These are phyloP conservation scores for Oligia strigilis DNA, from an alignment of 2,888 invertebrate species.

Conservation along the genomic window DNA sequence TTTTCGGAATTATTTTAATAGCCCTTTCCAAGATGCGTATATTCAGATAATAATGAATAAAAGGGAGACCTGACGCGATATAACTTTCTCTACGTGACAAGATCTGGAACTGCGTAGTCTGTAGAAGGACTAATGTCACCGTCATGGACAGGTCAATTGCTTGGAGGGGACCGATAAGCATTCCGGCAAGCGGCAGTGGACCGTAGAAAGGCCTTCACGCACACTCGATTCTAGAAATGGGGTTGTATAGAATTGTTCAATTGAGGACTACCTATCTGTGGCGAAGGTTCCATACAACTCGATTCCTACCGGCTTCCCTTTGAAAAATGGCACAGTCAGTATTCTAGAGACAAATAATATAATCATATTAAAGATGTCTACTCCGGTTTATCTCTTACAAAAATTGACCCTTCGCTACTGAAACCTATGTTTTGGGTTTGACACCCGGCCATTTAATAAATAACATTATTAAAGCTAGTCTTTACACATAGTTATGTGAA, in stretches of 20 bases:
- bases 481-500: not conserved
- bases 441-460: not conserved
- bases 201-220: slow-evolving; percentile 19
- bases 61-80: not conserved
- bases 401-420: too few relatives aligned
- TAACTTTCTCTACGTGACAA: slow-evolving; percentile 1
- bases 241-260: not conserved
- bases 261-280: too few relatives aligned
- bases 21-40: not conserved
- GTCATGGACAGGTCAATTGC: slow-evolving; percentile 21
- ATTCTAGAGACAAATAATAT: too few relatives aligned
- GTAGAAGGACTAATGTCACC: slow-evolving; percentile 13
- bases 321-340: too few relatives aligned
- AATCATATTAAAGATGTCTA: too few relatives aligned
- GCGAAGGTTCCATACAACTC: too few relatives aligned
- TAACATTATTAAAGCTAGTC: not conserved
- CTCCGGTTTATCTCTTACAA: too few relatives aligned
- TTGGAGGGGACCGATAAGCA: slow-evolving; percentile 36
- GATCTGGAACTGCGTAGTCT: not conserved
- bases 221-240: slow-evolving; percentile 30
- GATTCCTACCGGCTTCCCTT: too few relatives aligned
- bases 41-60: not conserved
- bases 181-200: slow-evolving; percentile 12
- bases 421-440: not conserved
- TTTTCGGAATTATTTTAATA: not conserved